phyloP scores from a whole-genome alignment of 2,797 vertebrate genomes.

The Tauraco hartlaubi region DNA sequence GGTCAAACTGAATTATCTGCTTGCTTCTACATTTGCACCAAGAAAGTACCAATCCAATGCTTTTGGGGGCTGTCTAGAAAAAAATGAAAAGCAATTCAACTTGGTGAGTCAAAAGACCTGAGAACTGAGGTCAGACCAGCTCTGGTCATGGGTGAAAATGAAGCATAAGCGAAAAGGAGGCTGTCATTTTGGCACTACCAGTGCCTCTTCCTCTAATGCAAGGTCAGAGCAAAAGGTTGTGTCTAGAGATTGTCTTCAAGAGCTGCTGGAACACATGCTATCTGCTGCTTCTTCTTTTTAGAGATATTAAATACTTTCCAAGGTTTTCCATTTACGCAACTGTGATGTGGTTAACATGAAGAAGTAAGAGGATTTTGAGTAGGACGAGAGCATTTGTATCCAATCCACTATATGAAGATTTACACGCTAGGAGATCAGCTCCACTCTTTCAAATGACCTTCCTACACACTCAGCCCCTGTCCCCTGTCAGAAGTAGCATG shows the following conservation, averaged over 20 bases:
- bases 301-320: background rate
- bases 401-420: background rate
- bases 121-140: background rate
- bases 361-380: background rate
- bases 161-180: background rate
- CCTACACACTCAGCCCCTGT: too few relatives aligned
- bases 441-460: background rate
- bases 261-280: background rate
- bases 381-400: background rate
- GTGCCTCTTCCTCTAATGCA: background rate
- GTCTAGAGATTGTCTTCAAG: background rate
- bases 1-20: conserved; percentile 33
- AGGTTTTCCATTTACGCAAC: background rate
- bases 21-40: conserved; percentile 7
- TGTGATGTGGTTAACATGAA: background rate
- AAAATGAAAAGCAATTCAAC: background rate
- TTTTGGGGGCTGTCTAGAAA: background rate
- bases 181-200: background rate
- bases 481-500: background rate
- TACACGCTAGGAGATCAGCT: background rate
- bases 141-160: background rate
- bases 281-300: background rate
- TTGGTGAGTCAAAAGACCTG: background rate
- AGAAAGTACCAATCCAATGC: background rate
- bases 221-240: background rate